Percentiles rank a stretch among this genome's conserved stretches.
phyloP scores from a whole-genome alignment of 2,113 vertebrate genomes.

The Gambusia affinis region DNA sequence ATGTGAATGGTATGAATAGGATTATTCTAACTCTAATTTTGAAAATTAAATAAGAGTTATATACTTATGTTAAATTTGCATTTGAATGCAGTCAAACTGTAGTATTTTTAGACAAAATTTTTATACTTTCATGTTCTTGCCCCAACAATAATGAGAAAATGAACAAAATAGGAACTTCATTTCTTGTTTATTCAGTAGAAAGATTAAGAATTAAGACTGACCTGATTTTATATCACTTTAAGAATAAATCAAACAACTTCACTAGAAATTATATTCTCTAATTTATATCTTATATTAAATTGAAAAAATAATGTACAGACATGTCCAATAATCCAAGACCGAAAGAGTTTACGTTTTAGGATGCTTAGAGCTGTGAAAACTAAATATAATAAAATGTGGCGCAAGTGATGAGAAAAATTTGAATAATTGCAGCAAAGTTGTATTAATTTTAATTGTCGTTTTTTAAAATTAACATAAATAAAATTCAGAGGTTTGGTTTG shows the following conservation, averaged over 20 bases:
- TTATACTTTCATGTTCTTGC: no score
- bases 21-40: no score
- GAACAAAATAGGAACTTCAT: no score
- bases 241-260: not conserved
- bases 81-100: no score
- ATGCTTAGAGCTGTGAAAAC: not conserved
- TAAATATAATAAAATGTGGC: not conserved
- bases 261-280: not conserved
- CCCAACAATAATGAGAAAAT: no score
- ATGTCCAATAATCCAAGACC: no score
- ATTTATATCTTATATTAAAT: not conserved
- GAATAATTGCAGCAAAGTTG: not conserved
- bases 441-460: not conserved
- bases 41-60: no score
- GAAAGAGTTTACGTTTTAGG: not conserved
- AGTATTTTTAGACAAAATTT: no score
- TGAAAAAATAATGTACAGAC: not conserved
- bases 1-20: no score
- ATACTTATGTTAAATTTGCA: no score
- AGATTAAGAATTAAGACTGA: not conserved
- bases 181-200: no score
- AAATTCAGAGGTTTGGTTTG: slow-evolving; percentile 2
- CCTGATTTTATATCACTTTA: not conserved
- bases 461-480: not conserved
- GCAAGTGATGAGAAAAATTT: not conserved